phyloP scores from a whole-genome alignment of 1,140 invertebrate species.

The Solen grandis region DNA sequence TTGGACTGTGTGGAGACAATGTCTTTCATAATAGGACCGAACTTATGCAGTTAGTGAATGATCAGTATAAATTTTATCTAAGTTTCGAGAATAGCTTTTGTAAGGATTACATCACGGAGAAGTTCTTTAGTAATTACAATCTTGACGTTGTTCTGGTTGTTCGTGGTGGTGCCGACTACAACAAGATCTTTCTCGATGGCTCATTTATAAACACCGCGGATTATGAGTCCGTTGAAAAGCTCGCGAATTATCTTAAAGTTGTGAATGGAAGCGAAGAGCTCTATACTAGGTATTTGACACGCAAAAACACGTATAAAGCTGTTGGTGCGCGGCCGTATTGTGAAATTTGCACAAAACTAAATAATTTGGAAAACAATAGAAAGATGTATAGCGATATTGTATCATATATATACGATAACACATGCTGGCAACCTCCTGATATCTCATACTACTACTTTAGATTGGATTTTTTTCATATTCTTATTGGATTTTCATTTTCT shows the following conservation, averaged over 20 bases:
- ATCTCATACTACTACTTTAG: too few relatives aligned
- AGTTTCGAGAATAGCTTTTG: constrained; percentile 96
- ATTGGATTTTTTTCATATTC: too few relatives aligned
- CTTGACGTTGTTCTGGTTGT: constrained; percentile 4
- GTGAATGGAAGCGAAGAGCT: background rate
- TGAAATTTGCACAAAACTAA: constrained; percentile 11
- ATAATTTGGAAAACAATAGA: background rate
- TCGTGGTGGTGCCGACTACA: constrained; percentile 17
- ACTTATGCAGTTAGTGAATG: too few relatives aligned
- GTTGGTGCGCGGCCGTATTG: background rate
- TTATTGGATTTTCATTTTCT: too few relatives aligned
- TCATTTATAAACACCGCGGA: constrained; percentile 39
- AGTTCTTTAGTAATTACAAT: constrained; percentile 87
- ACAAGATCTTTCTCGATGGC: background rate
- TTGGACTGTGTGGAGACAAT: too few relatives aligned
- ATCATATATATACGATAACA: too few relatives aligned
- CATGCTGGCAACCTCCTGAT: too few relatives aligned
- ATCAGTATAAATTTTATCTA: too few relatives aligned
- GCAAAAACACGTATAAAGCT: constrained; percentile 12
- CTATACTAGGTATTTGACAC: background rate
- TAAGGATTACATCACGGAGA: constrained; percentile 97
- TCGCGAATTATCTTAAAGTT: constrained; percentile 2
- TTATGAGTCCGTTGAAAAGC: background rate
- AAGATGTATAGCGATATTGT: constrained; percentile 1
- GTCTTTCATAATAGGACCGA: too few relatives aligned